A percentile compares a stretch with the other conserved stretches of the same genome.
These are phyloP conservation scores for Hirtodrosophila trivittata DNA, from an alignment of 2,888 invertebrate genomes.

Conservation along the genomic window DNA sequence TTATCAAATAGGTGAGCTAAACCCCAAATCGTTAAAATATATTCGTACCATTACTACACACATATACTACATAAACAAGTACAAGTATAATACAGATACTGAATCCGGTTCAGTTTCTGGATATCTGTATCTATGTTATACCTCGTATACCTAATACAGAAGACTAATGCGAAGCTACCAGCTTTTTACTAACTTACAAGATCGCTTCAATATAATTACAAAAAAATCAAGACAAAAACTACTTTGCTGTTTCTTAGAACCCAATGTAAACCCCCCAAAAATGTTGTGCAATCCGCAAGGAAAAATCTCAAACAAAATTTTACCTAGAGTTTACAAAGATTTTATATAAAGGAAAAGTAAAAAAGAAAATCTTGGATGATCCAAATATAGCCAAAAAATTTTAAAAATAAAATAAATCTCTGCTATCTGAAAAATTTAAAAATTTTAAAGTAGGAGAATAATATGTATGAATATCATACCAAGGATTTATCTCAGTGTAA, in stretches of 20 bases:
- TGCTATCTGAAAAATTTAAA: too few relatives aligned
- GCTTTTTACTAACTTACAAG: constrained; percentile 61
- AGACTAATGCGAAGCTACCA: constrained; percentile 72
- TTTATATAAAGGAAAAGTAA: too few relatives aligned
- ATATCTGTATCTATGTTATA: constrained; percentile 31
- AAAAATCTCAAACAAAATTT: too few relatives aligned
- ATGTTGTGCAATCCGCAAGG: constrained; percentile 34
- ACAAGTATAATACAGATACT: constrained; percentile 24
- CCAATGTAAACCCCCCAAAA: neutral
- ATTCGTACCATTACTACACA: constrained; percentile 51
- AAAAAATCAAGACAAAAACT: constrained; percentile 16
- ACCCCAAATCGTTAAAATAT: constrained; percentile 81
- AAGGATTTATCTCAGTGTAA: too few relatives aligned
- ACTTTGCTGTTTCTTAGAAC: constrained; percentile 12
- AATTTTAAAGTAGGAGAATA: too few relatives aligned
- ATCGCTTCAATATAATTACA: too few relatives aligned
- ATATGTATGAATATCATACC: too few relatives aligned
- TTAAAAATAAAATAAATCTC: too few relatives aligned
- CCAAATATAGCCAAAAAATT: too few relatives aligned
- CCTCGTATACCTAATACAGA: constrained; percentile 62
- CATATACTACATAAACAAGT: constrained; percentile 33
- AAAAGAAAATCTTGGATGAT: too few relatives aligned
- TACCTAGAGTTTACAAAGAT: too few relatives aligned
- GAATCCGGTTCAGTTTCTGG: constrained; percentile 1
- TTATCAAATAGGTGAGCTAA: constrained; percentile 83